Evolutionary conservation across 2,113 vertebrate species (phyloP).

Genomic region (Probosciger aterrimus): DNA sequence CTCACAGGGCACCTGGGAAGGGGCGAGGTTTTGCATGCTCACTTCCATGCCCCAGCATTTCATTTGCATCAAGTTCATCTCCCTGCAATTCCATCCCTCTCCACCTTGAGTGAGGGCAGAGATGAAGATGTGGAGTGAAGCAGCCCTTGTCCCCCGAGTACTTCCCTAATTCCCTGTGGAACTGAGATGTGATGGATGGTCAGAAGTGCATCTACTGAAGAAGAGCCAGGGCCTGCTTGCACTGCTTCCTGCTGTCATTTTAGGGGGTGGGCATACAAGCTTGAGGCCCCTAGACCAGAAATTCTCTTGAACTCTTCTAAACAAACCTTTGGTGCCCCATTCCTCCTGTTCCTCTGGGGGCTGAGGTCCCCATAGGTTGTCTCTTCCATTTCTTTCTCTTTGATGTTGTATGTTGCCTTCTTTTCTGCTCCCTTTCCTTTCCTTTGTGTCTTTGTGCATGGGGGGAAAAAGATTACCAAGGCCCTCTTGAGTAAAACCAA

Average conservation of each 20-base stretch:
- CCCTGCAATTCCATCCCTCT: conserved; percentile 29
- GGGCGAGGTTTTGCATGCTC: conserved; percentile 39
- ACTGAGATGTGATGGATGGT: conserved; percentile 56
- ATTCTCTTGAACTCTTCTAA: conserved; percentile 17
- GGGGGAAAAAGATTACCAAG: conserved; percentile 40
- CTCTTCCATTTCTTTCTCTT: conserved; percentile 23
- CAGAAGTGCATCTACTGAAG: conserved; percentile 67
- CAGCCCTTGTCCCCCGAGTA: conserved; percentile 32
- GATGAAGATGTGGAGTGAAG: conserved; percentile 72
- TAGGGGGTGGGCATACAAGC: conserved; percentile 7
- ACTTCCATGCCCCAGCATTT: conserved; percentile 67
- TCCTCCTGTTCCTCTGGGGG: not conserved
- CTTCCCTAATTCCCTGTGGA: conserved; percentile 62
- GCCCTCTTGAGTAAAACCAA: conserved; percentile 18
- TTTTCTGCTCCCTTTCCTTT: not conserved
- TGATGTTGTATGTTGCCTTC: conserved; percentile 20
- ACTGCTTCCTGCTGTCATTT: conserved; percentile 6
- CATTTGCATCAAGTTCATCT: conserved; percentile 52
- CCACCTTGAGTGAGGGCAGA: conserved; percentile 56
- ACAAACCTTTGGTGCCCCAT: not conserved
- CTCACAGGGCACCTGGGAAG: not conserved
- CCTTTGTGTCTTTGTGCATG: conserved; percentile 36
- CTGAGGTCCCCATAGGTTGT: conserved; percentile 22
- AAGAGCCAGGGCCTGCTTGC: conserved; percentile 62
- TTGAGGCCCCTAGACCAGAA: conserved; percentile 22